A percentile compares a stretch with the other conserved stretches of the same genome.
Evolutionary conservation across 2,113 vertebrate species (phyloP).

Genomic region (Gallinago paraguaiae): DNA sequence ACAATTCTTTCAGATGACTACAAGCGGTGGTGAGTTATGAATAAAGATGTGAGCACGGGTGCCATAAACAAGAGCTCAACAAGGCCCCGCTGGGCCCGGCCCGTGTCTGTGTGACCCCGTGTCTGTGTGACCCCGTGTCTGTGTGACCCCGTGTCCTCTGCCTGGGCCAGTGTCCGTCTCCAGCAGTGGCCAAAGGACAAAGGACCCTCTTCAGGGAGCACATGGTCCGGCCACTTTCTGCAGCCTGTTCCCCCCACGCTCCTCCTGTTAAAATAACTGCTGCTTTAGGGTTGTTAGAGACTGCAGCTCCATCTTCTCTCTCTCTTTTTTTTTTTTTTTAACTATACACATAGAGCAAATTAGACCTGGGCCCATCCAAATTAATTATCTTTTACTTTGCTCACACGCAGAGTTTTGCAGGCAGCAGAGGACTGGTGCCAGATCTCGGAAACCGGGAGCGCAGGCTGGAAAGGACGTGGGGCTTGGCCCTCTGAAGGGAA

Average conservation of each 20-base stretch:
- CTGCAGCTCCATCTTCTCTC: background rate
- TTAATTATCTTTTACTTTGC: background rate
- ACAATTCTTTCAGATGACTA: background rate
- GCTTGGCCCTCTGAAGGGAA: background rate
- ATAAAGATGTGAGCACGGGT: background rate
- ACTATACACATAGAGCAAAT: background rate
- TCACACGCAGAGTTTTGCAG: background rate
- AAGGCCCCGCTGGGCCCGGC: background rate
- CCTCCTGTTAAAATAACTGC: background rate
- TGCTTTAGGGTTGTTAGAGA: background rate
- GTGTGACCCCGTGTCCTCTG: background rate
- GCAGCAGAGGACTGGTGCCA: background rate
- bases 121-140: background rate
- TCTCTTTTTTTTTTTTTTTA: background rate
- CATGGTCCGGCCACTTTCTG: background rate
- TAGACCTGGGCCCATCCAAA: background rate
- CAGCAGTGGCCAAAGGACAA: background rate
- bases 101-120: background rate
- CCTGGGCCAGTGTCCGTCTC: no score
- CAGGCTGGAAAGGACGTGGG: background rate
- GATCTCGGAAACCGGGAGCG: background rate
- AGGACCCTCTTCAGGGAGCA: background rate
- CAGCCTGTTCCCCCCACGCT: fast-evolving
- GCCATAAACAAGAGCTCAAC: background rate
- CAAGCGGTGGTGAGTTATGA: background rate